These are phyloP conservation scores for Sylvia atricapilla DNA, from an alignment of 2,113 vertebrate genomes.

Conservation along the genomic window DNA sequence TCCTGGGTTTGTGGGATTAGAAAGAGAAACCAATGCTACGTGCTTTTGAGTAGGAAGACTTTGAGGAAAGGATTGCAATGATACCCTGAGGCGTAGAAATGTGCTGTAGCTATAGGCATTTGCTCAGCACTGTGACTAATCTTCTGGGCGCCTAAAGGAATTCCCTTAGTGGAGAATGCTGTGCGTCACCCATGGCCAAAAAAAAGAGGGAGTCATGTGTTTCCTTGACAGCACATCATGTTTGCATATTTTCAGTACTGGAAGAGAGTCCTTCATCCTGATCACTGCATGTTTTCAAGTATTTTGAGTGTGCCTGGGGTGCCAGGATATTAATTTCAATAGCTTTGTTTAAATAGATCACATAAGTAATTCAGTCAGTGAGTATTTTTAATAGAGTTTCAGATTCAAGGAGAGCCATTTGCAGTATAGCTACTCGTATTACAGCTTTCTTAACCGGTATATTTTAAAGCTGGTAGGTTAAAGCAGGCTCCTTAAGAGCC, in stretches of 20 bases:
- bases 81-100: neutral
- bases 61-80: neutral
- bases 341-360: neutral
- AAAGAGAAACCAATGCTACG: neutral
- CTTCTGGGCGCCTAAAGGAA: slow-evolving; percentile 31
- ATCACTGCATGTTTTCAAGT: neutral
- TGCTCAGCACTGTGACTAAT: slow-evolving; percentile 15
- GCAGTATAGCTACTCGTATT: neutral
- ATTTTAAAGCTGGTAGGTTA: neutral
- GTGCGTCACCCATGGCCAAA: neutral
- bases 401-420: neutral
- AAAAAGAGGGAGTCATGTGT: neutral
- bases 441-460: neutral
- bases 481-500: neutral
- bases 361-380: neutral
- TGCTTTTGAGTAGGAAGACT: neutral
- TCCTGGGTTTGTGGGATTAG: neutral
- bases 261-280: neutral
- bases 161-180: slow-evolving; percentile 15
- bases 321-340: slow-evolving; percentile 2
- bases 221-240: slow-evolving; percentile 31
- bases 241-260: slow-evolving; percentile 11
- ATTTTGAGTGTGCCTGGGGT: neutral
- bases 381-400: neutral
- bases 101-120: neutral